phyloP scores from a whole-genome alignment of 2,113 vertebrate genomes.

The Tachysurus fulvidraco region DNA sequence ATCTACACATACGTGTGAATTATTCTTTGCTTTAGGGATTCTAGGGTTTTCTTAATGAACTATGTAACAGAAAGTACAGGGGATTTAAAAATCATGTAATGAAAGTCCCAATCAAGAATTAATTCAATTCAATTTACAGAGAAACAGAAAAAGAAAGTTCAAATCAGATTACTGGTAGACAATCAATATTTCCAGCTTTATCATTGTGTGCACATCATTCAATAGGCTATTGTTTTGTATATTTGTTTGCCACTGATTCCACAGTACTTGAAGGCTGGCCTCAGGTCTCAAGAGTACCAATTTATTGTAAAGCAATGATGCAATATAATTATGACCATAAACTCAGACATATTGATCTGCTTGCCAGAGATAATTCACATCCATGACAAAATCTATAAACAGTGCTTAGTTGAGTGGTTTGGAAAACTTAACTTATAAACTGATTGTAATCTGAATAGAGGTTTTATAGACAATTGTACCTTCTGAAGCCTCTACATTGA shows the following conservation, averaged over 20 bases:
- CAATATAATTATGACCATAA: not conserved
- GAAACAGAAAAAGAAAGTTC: no score
- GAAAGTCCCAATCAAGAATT: not conserved
- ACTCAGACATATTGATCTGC: not conserved
- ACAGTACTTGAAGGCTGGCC: not conserved
- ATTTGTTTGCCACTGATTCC: not conserved
- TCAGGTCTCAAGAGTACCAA: not conserved
- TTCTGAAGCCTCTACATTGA: conserved; percentile 69
- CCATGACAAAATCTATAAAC: not conserved
- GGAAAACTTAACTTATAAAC: not conserved
- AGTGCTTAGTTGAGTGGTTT: not conserved
- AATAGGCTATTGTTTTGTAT: not conserved
- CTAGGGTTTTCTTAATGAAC: not conserved
- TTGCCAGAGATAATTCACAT: not conserved
- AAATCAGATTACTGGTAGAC: not conserved
- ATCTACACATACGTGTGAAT: not conserved
- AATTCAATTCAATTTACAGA: no score
- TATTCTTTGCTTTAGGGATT: not conserved
- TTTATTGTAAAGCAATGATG: not conserved
- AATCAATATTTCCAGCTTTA: not conserved
- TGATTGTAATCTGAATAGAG: conserved; percentile 62
- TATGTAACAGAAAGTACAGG: not conserved
- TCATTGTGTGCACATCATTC: not conserved
- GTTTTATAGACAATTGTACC: conserved; percentile 74
- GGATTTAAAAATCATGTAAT: not conserved